Evolutionary conservation across 2,888 invertebrate species (phyloP).

Genomic region (Apamea sordens): DNA sequence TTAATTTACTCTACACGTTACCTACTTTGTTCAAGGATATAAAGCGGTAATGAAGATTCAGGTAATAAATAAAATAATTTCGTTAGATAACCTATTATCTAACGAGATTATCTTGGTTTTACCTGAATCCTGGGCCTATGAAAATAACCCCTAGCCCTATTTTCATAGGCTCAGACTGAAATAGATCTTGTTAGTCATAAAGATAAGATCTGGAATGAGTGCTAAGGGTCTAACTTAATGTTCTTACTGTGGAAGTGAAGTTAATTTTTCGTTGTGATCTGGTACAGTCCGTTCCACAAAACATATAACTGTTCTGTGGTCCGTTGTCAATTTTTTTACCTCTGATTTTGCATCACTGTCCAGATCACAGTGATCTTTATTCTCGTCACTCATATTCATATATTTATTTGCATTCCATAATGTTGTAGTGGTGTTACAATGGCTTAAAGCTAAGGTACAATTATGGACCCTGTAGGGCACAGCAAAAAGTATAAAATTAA

Average conservation of each 20-base stretch:
- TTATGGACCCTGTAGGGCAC: too few relatives aligned
- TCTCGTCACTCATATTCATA: too few relatives aligned
- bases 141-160: slow-evolving; percentile 3
- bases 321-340: too few relatives aligned
- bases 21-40: slow-evolving; percentile 32
- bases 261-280: not conserved
- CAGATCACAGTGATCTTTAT: too few relatives aligned
- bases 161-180: slow-evolving; percentile 39
- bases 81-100: slow-evolving; percentile 38
- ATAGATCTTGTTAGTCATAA: slow-evolving; percentile 25
- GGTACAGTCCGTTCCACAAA: too few relatives aligned
- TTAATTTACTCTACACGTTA: slow-evolving; percentile 13
- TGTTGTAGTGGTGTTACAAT: too few relatives aligned
- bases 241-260: not conserved
- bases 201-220: slow-evolving; percentile 51
- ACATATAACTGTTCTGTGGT: too few relatives aligned
- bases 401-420: too few relatives aligned
- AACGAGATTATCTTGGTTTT: not conserved
- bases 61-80: slow-evolving; percentile 56
- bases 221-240: slow-evolving; percentile 45
- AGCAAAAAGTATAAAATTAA: too few relatives aligned
- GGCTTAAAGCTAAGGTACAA: too few relatives aligned
- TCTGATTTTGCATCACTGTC: too few relatives aligned
- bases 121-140: not conserved
- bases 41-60: slow-evolving; percentile 48